Conservation (phyloP, 2,113 vertebrate species). For the Cyanoderma ruficeps region DNA sequence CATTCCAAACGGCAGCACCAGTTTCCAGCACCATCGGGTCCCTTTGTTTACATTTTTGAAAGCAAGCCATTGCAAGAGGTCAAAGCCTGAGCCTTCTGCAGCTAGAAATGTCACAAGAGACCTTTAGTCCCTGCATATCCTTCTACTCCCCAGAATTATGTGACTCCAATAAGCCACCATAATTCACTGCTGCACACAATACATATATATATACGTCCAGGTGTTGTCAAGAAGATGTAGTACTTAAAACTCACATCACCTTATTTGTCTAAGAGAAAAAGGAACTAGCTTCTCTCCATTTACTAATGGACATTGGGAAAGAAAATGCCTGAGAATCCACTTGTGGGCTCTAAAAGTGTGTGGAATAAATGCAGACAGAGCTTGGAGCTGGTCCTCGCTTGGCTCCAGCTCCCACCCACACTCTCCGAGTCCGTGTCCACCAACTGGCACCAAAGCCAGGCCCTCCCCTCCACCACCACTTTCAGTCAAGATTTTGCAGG, state of each 20-base stretch:
- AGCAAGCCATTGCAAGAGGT: neutral
- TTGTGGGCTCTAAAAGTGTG: neutral
- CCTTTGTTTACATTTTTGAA: neutral
- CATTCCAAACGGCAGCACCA: neutral
- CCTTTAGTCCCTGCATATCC: neutral
- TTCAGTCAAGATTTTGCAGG: constrained; percentile 1
- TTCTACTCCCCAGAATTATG: neutral
- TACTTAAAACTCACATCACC: neutral
- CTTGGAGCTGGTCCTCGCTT: neutral
- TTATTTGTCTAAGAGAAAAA: neutral
- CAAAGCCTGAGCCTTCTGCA: neutral
- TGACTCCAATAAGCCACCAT: neutral
- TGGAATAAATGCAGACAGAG: neutral
- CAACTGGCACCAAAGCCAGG: neutral
- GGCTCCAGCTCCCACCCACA: neutral
- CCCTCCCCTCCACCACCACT: neutral
- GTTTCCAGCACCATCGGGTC: neutral
- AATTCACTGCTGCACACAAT: neutral
- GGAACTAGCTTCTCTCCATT: neutral
- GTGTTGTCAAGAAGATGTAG: neutral
- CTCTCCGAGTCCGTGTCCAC: rapidly evolving
- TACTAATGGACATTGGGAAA: neutral
- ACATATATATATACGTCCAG: neutral
- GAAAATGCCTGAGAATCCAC: neutral
- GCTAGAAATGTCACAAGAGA: constrained; percentile 28